Evolutionary conservation across 64 coral and sea anemone genomes (phyloP).

Genomic region (Pocillopora damicornis): DNA sequence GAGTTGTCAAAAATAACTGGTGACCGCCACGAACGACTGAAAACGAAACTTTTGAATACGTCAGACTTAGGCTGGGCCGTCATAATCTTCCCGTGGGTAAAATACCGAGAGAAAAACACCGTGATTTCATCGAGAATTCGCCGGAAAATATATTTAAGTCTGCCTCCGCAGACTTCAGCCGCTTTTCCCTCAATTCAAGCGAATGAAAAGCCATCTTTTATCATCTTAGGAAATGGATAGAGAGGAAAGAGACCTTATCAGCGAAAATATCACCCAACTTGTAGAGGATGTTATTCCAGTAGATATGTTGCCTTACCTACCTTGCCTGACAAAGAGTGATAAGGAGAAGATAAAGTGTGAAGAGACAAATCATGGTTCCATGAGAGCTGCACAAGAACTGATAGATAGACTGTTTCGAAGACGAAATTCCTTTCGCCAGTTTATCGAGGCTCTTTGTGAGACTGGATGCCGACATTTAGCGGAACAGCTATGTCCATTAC

Average conservation of each 20-base stretch:
- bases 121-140: not conserved
- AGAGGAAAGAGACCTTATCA: conserved; percentile 33
- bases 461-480: conserved; percentile 58
- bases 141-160: not conserved
- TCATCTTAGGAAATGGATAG: conserved; percentile 31
- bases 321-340: conserved; percentile 57
- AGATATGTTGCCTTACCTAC: conserved; percentile 54
- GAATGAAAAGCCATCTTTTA: not conserved
- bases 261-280: not conserved
- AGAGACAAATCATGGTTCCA: conserved; percentile 42
- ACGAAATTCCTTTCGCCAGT: conserved; percentile 23
- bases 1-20: not conserved
- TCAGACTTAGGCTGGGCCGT: not conserved
- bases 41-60: not conserved
- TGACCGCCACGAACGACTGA: not conserved
- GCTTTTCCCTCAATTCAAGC: not conserved
- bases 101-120: not conserved
- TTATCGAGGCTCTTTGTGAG: conserved; percentile 39
- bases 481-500: conserved; percentile 3
- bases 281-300: conserved; percentile 52
- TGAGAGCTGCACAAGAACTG: conserved; percentile 16
- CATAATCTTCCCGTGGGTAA: not conserved
- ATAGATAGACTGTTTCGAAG: conserved; percentile 41
- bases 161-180: too few relatives aligned
- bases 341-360: conserved; percentile 40